These are phyloP conservation scores for Molothrus aeneus DNA, from an alignment of 2,797 vertebrate genomes.

Conservation along the genomic window DNA sequence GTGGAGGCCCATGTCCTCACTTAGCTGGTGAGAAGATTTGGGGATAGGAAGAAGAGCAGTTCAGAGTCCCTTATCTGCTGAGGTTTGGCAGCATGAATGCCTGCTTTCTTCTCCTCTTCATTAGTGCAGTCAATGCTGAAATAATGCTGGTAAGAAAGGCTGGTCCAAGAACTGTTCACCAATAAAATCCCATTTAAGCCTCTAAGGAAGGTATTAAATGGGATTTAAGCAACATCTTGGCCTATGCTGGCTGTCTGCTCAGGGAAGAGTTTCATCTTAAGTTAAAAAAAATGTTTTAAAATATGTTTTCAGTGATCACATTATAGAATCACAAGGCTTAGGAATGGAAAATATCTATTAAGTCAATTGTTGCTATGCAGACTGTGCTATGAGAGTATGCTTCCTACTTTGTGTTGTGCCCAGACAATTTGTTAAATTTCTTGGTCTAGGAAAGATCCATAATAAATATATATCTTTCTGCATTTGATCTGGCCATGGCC, in stretches of 20 bases:
- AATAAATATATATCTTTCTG: not conserved
- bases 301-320: conserved; percentile 2
- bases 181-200: conserved; percentile 41
- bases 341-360: not conserved
- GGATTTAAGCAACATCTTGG: conserved; percentile 33
- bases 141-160: not conserved
- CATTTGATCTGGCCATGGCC: not conserved
- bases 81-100: not conserved
- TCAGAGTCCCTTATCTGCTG: not conserved
- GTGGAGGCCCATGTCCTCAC: not conserved
- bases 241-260: not conserved
- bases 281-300: conserved; percentile 6
- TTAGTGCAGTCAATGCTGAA: not conserved
- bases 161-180: not conserved
- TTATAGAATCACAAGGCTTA: not conserved
- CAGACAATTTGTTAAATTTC: not conserved
- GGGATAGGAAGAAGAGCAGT: not conserved
- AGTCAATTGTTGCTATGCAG: not conserved
- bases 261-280: not conserved
- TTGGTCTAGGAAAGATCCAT: not conserved
- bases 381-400: not conserved
- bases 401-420: not conserved
- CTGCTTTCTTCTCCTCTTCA: not conserved
- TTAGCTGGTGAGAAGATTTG: not conserved
- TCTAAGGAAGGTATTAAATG: conserved; percentile 34